Evolutionary conservation across 2,113 vertebrate species (phyloP).

Genomic region (Dipodomys merriami): DNA sequence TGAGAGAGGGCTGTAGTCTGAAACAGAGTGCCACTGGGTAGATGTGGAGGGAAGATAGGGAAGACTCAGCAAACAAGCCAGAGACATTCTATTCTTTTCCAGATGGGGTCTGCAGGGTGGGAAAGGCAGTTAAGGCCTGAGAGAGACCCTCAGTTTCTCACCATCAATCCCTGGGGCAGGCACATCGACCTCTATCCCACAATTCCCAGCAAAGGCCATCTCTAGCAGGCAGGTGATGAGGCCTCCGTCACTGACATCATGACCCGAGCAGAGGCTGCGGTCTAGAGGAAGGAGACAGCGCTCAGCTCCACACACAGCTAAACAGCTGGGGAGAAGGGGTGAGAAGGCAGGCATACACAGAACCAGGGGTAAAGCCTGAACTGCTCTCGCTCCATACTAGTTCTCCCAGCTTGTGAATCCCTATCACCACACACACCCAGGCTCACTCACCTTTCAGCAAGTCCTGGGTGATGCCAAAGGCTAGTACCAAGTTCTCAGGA

Average conservation of each 20-base stretch:
- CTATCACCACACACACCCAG: fast-evolving
- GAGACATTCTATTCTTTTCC: background rate
- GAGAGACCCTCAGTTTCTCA: conserved; percentile 73
- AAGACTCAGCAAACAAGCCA: background rate
- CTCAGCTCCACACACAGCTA: background rate
- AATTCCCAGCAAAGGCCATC: conserved; percentile 96
- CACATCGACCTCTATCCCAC: conserved; percentile 90
- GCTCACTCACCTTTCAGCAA: conserved; percentile 87
- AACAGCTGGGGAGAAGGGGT: background rate
- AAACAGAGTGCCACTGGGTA: background rate
- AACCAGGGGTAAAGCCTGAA: background rate
- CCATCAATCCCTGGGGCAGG: conserved; percentile 84
- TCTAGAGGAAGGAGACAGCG: conserved; percentile 80
- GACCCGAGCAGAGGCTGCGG: conserved; percentile 90
- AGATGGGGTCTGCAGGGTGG: background rate
- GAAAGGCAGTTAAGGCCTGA: background rate
- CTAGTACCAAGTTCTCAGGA: conserved; percentile 85
- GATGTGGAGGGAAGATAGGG: background rate
- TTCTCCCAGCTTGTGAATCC: background rate
- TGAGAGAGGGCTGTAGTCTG: background rate
- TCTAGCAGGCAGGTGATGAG: conserved; percentile 92
- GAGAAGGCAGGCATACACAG: background rate
- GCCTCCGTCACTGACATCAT: conserved; percentile 95
- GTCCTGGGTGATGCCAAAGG: conserved; percentile 91
- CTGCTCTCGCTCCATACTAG: background rate